These are phyloP conservation scores for Sciurus niger DNA, from an alignment of 2,113 vertebrate genomes.

Conservation along the genomic window DNA sequence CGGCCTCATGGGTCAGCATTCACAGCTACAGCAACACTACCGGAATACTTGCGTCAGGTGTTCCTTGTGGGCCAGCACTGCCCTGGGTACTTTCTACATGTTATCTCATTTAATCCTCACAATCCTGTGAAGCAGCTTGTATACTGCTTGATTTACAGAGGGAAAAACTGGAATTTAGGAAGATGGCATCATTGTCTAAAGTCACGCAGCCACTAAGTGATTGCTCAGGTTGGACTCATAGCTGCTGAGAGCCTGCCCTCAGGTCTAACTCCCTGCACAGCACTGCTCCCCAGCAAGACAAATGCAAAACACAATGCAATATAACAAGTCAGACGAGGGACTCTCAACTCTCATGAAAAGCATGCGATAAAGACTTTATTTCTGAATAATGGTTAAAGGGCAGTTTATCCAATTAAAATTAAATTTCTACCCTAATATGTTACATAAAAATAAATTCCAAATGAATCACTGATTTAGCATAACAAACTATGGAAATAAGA, in stretches of 20 bases:
- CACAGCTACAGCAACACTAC: background rate
- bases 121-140: background rate
- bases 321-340: background rate
- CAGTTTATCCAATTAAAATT: conserved; percentile 20
- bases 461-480: background rate
- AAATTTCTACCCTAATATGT: background rate
- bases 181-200: background rate
- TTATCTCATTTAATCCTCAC: background rate
- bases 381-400: background rate
- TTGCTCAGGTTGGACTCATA: background rate
- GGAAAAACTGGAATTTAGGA: background rate
- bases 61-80: background rate
- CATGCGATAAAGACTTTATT: background rate
- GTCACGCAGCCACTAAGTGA: background rate
- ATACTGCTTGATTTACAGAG: background rate
- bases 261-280: background rate
- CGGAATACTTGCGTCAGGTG: background rate
- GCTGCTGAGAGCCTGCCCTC: background rate
- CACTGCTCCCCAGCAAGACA: background rate
- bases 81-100: background rate
- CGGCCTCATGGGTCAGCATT: background rate
- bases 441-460: conserved; percentile 33
- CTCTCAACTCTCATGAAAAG: background rate
- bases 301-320: background rate
- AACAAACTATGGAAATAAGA: background rate